A percentile compares a stretch with the other conserved stretches of the same genome.
phyloP scores from a whole-genome alignment of 2,888 invertebrate species.

The Ochropleura plecta region DNA sequence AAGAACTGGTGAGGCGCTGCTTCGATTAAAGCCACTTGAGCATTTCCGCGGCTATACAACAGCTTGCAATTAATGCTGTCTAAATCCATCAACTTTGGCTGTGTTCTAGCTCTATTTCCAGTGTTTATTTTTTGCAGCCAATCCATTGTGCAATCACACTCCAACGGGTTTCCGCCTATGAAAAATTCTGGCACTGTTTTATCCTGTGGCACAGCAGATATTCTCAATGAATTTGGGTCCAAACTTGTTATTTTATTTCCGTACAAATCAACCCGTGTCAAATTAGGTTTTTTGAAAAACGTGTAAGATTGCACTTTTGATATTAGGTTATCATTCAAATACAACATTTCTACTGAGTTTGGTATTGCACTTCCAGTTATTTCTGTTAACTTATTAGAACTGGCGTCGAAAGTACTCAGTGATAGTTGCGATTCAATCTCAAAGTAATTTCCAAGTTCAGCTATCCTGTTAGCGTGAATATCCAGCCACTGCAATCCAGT shows the following conservation, averaged over 20 bases:
- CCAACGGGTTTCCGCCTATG: constrained; percentile 96
- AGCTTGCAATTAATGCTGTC: constrained; percentile 95
- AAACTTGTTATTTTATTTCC: constrained; percentile 95
- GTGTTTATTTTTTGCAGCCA: constrained; percentile 96
- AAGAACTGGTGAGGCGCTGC: constrained; percentile 95
- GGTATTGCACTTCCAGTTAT: constrained; percentile 96
- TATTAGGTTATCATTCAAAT: constrained; percentile 95
- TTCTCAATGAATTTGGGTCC: constrained; percentile 94
- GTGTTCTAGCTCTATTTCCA: constrained; percentile 93
- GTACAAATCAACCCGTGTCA: constrained; percentile 95
- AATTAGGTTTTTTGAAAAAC: constrained; percentile 96
- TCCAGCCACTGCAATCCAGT: constrained; percentile 96
- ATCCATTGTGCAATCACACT: constrained; percentile 97
- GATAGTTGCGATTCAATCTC: constrained; percentile 95
- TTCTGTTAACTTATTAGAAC: constrained; percentile 95
- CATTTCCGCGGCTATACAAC: constrained; percentile 94
- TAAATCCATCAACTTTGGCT: constrained; percentile 95
- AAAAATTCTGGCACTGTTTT: constrained; percentile 95
- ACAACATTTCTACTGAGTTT: constrained; percentile 94
- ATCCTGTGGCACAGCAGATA: constrained; percentile 93
- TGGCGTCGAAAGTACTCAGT: constrained; percentile 95
- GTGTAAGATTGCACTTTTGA: constrained; percentile 96
- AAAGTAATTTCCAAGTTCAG: constrained; percentile 95
- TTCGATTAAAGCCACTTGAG: constrained; percentile 94
- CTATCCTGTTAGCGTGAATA: constrained; percentile 95